phyloP scores from a whole-genome alignment of 2,797 vertebrate genomes.

The Danio choprae region DNA sequence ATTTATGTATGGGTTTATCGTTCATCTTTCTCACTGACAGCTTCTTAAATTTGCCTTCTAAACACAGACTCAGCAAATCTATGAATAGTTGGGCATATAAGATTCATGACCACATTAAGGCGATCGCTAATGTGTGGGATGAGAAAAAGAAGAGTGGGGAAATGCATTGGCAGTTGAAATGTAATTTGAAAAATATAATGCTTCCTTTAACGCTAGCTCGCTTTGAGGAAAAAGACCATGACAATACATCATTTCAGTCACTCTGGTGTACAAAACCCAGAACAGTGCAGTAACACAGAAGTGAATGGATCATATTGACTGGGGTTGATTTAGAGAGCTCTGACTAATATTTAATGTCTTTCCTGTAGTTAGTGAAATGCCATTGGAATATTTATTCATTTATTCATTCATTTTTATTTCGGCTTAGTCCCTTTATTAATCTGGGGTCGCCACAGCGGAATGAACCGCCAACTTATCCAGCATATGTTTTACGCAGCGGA shows the following conservation, averaged over 20 bases:
- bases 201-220: conserved; percentile 29
- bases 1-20: conserved; percentile 5
- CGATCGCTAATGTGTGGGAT: conserved; percentile 43
- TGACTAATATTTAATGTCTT: not conserved
- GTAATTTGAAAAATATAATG: conserved; percentile 47
- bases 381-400: not conserved
- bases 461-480: too few species aligned
- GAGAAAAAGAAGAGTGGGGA: conserved; percentile 32
- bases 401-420: too few species aligned
- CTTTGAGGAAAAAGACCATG: conserved; percentile 4
- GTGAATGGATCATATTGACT: not conserved
- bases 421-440: too few species aligned
- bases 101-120: conserved; percentile 49
- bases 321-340: not conserved
- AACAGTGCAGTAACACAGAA: not conserved
- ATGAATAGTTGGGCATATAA: conserved; percentile 19
- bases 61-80: conserved; percentile 40
- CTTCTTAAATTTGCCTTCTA: conserved; percentile 29
- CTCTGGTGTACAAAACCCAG: not conserved
- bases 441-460: too few species aligned
- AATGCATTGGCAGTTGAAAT: conserved; percentile 34
- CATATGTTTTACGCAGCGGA: too few species aligned
- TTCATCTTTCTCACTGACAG: conserved; percentile 25
- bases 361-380: not conserved
- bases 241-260: not conserved